These are phyloP conservation scores for Craniophora ligustri DNA, from an alignment of 2,888 invertebrate genomes.

Conservation along the genomic window DNA sequence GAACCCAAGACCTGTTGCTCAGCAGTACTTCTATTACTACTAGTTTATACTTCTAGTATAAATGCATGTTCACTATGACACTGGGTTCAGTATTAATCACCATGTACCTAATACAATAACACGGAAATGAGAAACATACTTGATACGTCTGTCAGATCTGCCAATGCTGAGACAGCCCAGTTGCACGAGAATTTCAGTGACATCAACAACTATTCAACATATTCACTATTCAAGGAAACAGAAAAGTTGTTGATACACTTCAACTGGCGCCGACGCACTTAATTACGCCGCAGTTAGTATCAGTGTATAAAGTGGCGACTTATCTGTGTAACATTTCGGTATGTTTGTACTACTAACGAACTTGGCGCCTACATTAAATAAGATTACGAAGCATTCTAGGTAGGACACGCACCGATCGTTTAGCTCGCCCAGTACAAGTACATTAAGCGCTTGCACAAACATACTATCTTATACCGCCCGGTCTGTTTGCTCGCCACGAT, in stretches of 20 bases:
- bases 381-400: constrained; percentile 34
- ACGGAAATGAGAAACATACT: too few species aligned
- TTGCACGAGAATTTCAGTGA: too few species aligned
- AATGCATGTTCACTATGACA: too few species aligned
- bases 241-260: not conserved
- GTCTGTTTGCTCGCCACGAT: constrained; percentile 14
- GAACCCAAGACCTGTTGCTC: too few species aligned
- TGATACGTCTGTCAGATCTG: too few species aligned
- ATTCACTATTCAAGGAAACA: not conserved
- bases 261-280: too few species aligned
- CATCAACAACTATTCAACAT: not conserved
- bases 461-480: constrained; percentile 20
- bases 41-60: too few species aligned
- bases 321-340: constrained; percentile 27
- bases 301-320: constrained; percentile 1
- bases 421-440: constrained; percentile 11
- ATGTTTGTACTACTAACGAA: constrained; percentile 23
- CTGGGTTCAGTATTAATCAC: too few species aligned
- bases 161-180: too few species aligned
- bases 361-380: constrained; percentile 17
- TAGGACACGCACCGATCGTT: constrained; percentile 14
- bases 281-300: not conserved
- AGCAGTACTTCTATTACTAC: too few species aligned
- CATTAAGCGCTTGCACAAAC: constrained; percentile 26
- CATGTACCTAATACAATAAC: too few species aligned